Percentiles rank a stretch among this genome's conserved stretches.
Evolutionary conservation across 2,797 vertebrate species (phyloP).

Genomic region (Gymnothorax reevesii): DNA sequence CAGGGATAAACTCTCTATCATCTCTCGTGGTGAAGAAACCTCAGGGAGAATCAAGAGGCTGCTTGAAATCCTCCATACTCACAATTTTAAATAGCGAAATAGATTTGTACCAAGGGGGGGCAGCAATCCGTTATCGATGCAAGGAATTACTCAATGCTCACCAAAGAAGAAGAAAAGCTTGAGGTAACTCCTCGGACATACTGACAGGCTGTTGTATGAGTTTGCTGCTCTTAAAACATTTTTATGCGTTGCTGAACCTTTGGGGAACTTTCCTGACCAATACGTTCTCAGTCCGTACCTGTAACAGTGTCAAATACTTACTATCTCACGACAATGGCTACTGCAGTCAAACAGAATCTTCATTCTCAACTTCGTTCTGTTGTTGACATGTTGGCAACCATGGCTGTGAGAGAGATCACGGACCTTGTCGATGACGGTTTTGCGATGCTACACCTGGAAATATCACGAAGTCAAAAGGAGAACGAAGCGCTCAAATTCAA

Average conservation of each 20-base stretch:
- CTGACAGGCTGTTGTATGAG: no score
- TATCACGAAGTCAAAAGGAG: conserved; percentile 7
- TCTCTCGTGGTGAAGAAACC: no score
- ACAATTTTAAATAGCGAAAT: no score
- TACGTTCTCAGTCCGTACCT: neutral
- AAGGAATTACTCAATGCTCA: no score
- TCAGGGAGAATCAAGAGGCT: no score
- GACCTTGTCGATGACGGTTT: conserved; percentile 22
- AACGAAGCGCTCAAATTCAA: conserved; percentile 1
- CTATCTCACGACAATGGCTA: neutral
- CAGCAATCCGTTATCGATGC: no score
- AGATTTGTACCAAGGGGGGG: no score
- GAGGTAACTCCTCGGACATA: no score
- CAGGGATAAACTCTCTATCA: no score
- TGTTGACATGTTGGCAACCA: conserved; percentile 14
- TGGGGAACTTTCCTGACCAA: neutral
- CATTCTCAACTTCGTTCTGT: conserved; percentile 24
- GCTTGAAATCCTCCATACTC: no score
- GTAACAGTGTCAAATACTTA: neutral
- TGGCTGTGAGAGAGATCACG: conserved; percentile 21
- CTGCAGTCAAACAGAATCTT: neutral
- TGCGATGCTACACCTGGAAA: neutral
- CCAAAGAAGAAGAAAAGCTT: no score
- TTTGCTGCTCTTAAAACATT: neutral
- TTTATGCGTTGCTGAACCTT: neutral